phyloP scores from a whole-genome alignment of 1,140 invertebrate genomes.

The Manduca sexta region DNA sequence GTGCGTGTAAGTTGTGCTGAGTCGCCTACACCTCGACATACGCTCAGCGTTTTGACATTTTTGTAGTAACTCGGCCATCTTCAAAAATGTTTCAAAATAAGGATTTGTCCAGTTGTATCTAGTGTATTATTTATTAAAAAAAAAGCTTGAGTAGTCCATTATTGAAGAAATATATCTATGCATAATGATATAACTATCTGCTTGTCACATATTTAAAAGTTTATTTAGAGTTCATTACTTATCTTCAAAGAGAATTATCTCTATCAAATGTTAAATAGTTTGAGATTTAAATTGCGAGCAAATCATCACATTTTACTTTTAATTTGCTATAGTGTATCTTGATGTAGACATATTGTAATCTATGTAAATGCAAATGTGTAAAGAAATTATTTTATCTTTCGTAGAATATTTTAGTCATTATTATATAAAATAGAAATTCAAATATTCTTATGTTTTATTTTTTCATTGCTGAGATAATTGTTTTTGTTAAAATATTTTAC shows the following conservation, averaged over 20 bases:
- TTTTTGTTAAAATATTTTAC: conserved; percentile 39
- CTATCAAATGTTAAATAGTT: neutral
- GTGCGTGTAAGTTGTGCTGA: too few species aligned
- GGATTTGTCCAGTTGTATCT: too few species aligned
- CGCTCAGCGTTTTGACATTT: too few species aligned
- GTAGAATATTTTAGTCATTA: conserved; percentile 40
- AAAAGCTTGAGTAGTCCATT: too few species aligned
- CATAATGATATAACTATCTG: too few species aligned
- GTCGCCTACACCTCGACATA: too few species aligned
- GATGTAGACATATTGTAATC: conserved; percentile 40
- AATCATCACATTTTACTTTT: conserved; percentile 19
- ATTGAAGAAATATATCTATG: too few species aligned
- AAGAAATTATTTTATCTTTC: conserved; percentile 32
- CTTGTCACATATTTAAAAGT: neutral
- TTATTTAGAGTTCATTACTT: neutral
- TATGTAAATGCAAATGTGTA: conserved; percentile 63
- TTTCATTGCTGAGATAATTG: conserved; percentile 38
- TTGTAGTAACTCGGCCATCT: too few species aligned
- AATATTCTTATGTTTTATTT: conserved; percentile 44
- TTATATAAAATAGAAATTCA: conserved; percentile 42
- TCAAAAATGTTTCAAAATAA: too few species aligned
- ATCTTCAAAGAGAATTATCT: neutral
- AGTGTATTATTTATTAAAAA: too few species aligned
- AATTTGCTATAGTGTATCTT: conserved; percentile 29
- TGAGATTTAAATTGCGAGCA: conserved; percentile 6